Conservation (phyloP, 2,113 vertebrate genomes). For the Phaetusa simplex region DNA sequence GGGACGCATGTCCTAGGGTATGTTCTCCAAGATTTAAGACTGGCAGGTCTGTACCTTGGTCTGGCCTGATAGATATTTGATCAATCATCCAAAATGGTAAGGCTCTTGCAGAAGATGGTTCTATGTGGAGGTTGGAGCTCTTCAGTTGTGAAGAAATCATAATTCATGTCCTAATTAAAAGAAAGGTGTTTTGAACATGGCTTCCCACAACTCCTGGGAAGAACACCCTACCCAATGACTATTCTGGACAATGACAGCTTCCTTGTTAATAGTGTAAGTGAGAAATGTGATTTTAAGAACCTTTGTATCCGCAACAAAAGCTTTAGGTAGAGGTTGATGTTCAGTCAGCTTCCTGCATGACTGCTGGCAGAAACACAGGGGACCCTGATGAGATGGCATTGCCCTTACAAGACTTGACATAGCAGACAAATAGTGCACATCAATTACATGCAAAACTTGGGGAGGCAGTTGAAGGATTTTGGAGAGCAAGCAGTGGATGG, state of each 20-base stretch:
- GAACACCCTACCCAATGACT: background rate
- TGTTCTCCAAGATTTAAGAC: background rate
- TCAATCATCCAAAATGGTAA: background rate
- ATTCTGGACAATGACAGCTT: background rate
- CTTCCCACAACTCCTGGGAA: background rate
- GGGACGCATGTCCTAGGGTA: rapidly evolving
- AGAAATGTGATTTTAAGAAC: background rate
- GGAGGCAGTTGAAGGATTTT: background rate
- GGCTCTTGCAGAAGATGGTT: background rate
- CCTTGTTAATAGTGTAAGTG: background rate
- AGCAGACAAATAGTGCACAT: background rate
- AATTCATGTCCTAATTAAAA: background rate
- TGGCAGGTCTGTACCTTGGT: background rate
- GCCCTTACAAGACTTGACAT: background rate
- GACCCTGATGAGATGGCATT: background rate
- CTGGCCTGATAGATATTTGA: background rate
- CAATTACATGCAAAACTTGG: background rate
- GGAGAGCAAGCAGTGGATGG: background rate
- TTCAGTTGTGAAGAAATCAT: background rate
- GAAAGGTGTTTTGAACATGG: rapidly evolving
- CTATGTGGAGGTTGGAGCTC: background rate
- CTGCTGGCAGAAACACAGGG: background rate
- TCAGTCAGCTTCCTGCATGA: rapidly evolving
- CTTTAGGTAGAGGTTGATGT: background rate
- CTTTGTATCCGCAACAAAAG: rapidly evolving